Evolutionary conservation across 2,797 vertebrate genomes (phyloP).

Genomic region (Phrynocephalus forsythii): DNA sequence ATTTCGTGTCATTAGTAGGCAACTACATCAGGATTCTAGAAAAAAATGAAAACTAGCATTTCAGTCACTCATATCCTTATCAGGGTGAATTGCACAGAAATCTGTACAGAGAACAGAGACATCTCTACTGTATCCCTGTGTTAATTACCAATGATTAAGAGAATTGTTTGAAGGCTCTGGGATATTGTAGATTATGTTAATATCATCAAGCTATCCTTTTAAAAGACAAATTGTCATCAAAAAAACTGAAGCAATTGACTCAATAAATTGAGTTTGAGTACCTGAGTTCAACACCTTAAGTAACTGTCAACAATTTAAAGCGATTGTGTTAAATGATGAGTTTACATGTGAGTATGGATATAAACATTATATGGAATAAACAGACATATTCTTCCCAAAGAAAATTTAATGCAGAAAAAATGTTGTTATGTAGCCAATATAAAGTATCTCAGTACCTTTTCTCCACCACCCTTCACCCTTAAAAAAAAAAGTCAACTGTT

Average conservation of each 20-base stretch:
- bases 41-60: not conserved
- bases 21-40: not conserved
- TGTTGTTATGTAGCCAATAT: not conserved
- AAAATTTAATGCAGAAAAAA: not conserved
- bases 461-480: not conserved
- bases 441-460: not conserved
- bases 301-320: slow-evolving; percentile 26
- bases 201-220: not conserved
- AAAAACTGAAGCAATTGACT: not conserved
- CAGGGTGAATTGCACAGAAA: not conserved
- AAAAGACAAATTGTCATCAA: not conserved
- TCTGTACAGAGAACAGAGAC: not conserved
- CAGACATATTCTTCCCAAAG: not conserved
- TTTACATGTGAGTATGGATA: not conserved
- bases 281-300: fast-evolving
- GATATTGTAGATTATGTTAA: not conserved
- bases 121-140: not conserved
- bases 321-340: not conserved
- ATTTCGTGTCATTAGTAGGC: not conserved
- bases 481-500: too few relatives aligned
- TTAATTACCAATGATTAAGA: not conserved
- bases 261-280: not conserved
- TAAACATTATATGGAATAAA: not conserved
- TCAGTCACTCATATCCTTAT: not conserved
- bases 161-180: not conserved